phyloP scores from a whole-genome alignment of 2,113 vertebrate species.

The Colaptes auratus region DNA sequence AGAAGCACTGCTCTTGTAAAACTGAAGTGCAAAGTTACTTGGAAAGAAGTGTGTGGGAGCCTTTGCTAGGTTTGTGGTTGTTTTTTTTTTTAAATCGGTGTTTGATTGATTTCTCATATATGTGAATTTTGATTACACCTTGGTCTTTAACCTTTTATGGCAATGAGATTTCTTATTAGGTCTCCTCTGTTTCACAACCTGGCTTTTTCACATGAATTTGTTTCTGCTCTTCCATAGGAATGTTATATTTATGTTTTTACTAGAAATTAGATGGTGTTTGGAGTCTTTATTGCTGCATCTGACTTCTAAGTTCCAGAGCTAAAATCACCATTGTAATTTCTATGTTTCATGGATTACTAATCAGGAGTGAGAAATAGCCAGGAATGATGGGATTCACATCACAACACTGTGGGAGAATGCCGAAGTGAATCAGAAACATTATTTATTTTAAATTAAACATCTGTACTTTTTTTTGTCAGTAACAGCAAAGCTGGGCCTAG shows the following conservation, averaged over 20 bases:
- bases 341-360: neutral
- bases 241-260: neutral
- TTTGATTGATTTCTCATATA: neutral
- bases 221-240: neutral
- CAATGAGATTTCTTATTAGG: neutral
- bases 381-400: neutral
- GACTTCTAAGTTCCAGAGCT: neutral
- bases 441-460: neutral
- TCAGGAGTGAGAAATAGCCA: neutral
- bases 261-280: neutral
- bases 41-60: neutral
- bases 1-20: neutral
- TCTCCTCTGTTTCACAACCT: neutral
- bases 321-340: neutral
- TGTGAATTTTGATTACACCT: neutral
- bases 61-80: neutral
- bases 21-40: neutral
- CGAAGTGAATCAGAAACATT: neutral
- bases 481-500: neutral
- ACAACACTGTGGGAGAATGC: neutral
- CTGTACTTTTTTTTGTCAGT: accelerated
- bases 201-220: neutral
- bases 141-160: neutral
- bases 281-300: neutral
- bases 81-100: neutral